Evolutionary conservation across 2,797 vertebrate species (phyloP).

Genomic region (Bradypus variegatus): DNA sequence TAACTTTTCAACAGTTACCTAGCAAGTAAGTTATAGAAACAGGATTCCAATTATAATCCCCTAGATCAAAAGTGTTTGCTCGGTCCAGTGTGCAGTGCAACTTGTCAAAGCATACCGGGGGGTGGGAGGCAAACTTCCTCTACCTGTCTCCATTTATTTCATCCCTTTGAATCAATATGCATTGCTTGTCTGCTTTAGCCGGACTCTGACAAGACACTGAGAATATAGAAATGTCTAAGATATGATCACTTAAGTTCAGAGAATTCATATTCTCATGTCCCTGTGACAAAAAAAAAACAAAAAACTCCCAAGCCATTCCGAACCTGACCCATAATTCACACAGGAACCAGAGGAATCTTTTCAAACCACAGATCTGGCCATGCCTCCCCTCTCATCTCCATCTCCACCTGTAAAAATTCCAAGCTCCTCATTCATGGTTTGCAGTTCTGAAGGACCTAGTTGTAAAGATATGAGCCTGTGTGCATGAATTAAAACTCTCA

Average conservation of each 20-base stretch:
- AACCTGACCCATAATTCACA: neutral
- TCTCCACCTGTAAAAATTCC: neutral
- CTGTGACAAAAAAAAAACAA: neutral
- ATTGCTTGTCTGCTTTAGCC: neutral
- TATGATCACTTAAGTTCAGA: neutral
- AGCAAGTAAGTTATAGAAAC: neutral
- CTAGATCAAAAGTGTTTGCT: neutral
- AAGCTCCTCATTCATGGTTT: neutral
- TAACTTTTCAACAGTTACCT: neutral
- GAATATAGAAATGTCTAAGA: neutral
- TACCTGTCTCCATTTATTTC: neutral
- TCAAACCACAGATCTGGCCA: neutral
- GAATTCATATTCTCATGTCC: neutral
- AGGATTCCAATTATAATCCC: neutral
- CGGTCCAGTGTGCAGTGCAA: accelerated
- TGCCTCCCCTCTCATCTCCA: too few species aligned
- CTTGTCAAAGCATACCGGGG: neutral
- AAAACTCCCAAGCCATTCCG: neutral
- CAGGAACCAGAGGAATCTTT: neutral
- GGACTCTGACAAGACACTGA: neutral
- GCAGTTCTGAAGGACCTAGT: neutral
- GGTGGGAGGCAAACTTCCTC: neutral
- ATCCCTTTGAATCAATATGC: neutral
- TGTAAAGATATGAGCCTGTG: neutral
- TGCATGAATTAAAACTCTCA: neutral